Percentiles rank a stretch among this genome's conserved stretches.
phyloP scores from a whole-genome alignment of 92 coral and sea anemone species.

The Bergia sp. region DNA sequence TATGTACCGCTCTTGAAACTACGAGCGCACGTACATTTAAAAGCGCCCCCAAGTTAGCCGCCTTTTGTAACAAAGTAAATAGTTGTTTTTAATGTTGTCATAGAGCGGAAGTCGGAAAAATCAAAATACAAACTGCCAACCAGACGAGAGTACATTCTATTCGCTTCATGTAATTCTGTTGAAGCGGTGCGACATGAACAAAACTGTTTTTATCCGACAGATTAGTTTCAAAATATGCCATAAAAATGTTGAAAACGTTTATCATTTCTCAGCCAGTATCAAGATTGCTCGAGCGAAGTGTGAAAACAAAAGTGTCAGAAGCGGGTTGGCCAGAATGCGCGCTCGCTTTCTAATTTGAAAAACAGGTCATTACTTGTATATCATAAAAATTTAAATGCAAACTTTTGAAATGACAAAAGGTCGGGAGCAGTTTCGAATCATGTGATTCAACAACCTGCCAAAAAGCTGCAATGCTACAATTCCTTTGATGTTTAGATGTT shows the following conservation, averaged over 20 bases:
- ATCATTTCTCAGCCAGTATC: not conserved
- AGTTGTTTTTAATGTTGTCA: constrained; percentile 41
- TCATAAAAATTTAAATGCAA: constrained; percentile 28
- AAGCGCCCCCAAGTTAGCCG: constrained; percentile 17
- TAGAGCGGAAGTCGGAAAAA: constrained; percentile 31
- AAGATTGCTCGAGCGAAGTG: not conserved
- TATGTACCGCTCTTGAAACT: not conserved
- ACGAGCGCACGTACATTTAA: not conserved
- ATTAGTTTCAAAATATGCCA: not conserved
- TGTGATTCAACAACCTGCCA: constrained; percentile 43
- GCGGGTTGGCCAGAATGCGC: not conserved
- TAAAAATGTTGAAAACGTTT: not conserved
- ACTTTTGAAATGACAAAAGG: constrained; percentile 9
- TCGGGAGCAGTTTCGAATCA: constrained; percentile 15
- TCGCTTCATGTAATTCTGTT: not conserved
- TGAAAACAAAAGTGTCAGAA: not conserved
- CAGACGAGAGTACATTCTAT: constrained; percentile 9
- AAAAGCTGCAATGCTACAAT: constrained; percentile 14
- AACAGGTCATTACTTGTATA: constrained; percentile 5
- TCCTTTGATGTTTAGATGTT: not conserved
- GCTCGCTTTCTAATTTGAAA: constrained; percentile 1
- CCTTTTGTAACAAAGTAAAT: constrained; percentile 35
- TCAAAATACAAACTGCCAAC: constrained; percentile 1
- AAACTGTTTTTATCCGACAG: not conserved
- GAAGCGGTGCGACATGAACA: not conserved